phyloP scores from a whole-genome alignment of 1,140 invertebrate species.

The Lepidurus arcticus region DNA sequence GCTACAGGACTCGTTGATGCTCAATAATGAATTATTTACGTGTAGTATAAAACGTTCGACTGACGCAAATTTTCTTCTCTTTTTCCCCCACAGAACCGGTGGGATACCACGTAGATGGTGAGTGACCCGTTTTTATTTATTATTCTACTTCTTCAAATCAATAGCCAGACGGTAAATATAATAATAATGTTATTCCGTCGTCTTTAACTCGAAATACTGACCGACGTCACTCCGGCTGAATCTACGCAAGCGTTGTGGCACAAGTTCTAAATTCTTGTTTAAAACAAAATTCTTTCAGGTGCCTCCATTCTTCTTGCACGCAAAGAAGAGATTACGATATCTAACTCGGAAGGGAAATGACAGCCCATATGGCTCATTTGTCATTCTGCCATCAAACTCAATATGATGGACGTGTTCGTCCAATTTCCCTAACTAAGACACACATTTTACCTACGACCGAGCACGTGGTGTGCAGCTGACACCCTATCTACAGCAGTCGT shows the following conservation, averaged over 20 bases:
- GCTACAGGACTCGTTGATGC: too few species aligned
- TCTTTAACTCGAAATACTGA: not conserved
- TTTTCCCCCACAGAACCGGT: not conserved
- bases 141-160: not conserved
- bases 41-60: not conserved
- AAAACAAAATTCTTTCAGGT: not conserved
- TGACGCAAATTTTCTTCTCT: not conserved
- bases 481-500: not conserved
- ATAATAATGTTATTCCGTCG: not conserved
- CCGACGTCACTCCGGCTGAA: not conserved
- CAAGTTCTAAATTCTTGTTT: not conserved
- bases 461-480: not conserved
- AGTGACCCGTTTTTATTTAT: not conserved
- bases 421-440: conserved; percentile 11
- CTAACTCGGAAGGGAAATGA: not conserved
- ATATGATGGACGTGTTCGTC: conserved; percentile 10
- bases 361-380: not conserved
- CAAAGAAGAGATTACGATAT: not conserved
- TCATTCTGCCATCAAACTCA: not conserved
- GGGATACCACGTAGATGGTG: not conserved
- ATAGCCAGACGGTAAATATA: not conserved
- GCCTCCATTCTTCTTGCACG: not conserved
- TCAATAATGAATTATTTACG: not conserved
- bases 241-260: too few species aligned
- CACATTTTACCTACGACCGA: not conserved